Base-by-base conservation (phyloP, 2,888 invertebrate species). In the Archips crataeganus region DNA sequence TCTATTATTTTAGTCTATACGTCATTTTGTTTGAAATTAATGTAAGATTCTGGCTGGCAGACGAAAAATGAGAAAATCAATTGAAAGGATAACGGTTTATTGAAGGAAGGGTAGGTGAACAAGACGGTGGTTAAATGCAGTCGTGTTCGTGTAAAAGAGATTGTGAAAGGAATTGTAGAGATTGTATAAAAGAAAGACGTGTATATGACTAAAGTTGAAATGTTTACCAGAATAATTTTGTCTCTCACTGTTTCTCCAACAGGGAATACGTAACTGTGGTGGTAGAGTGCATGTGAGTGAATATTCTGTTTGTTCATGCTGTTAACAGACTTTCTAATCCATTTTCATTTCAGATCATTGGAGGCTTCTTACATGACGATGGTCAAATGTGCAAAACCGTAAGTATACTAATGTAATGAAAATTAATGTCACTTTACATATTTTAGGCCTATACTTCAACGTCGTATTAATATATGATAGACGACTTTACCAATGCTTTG, bases 331-430 rank as follows among this genome's bases (percentile, higher is more conserved):
- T 45, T n/a, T 54, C 13, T 80, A 72, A 71, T 72, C 74, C 60
- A 62, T 76, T 74, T 79, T 71, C 34, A 70, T 89, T 90, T 77
- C 87, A 94, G 94, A 74, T 89, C 92, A 1, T 75, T 94, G 80
- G 94, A 94, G 80, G 84, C 86, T 23, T 92, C 94, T 0, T 94
- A 88, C 77, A 77, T 90, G 73, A 81, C 88, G 2, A 86, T 94
- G 87, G 87, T 94, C 70, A 92, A 90, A 82, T 90, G 89, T 74
- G 91, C 94, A 34, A 91, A 87, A 77, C 92, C 94, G 95, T 95
- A 89, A 95, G 95, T 95, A 83, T 42, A 2, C 5, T 54, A 54
- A 57, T 8, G 2, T 2, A 36, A 34, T 6, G 3, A 5, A 0
- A 39, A 6, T 36, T 1, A 39, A 6, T 6, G 5, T 39, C 4